Conservation (phyloP, 2,797 vertebrate genomes). For the Tragelaphus eurycerus region DNA sequence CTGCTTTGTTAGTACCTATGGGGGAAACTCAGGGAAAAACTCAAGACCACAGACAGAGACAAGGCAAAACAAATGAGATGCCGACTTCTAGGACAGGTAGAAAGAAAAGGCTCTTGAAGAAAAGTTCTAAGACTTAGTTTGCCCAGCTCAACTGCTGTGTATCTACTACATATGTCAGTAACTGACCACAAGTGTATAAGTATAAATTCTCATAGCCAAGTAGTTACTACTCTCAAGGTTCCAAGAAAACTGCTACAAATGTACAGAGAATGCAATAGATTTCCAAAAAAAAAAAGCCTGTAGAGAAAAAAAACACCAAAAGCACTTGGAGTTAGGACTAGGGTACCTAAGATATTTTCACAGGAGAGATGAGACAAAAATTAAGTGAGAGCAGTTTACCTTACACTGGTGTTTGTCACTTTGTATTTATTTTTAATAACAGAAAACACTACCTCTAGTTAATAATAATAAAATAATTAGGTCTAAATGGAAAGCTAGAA, state of each 20-base stretch:
- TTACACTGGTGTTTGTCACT: not conserved
- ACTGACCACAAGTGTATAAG: not conserved
- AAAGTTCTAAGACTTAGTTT: not conserved
- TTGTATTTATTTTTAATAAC: not conserved
- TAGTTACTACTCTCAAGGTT: not conserved
- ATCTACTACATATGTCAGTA: not conserved
- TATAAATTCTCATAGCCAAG: not conserved
- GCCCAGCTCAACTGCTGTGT: not conserved
- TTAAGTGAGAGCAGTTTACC: not conserved
- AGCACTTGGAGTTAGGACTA: not conserved
- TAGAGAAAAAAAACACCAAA: not conserved
- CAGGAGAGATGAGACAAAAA: not conserved
- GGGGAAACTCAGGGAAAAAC: not conserved
- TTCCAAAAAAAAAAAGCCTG: not conserved
- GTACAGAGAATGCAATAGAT: not conserved
- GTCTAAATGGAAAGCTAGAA: slow-evolving; percentile 36
- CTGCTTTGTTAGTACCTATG: not conserved
- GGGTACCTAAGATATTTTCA: not conserved
- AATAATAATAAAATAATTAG: slow-evolving; percentile 13
- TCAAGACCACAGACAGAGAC: not conserved
- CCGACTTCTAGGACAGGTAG: not conserved
- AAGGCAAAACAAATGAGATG: slow-evolving; percentile 18
- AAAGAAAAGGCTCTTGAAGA: not conserved
- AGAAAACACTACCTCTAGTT: not conserved
- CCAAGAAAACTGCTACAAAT: not conserved